Percentiles rank a stretch among this genome's conserved stretches.
Conservation (phyloP, 1,140 invertebrate genomes). For the Leucophenga varia region DNA sequence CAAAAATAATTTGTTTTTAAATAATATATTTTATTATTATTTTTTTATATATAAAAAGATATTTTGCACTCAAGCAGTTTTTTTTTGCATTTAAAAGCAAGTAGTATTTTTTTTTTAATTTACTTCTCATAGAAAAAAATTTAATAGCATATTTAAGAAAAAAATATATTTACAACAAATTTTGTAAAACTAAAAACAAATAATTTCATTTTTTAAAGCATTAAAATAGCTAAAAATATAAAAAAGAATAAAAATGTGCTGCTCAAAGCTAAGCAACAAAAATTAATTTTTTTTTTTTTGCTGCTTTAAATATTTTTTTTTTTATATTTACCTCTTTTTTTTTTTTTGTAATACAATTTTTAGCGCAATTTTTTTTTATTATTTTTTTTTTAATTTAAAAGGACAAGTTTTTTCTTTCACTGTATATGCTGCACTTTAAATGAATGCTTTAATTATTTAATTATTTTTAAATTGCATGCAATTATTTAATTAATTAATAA, state of each 20-base stretch:
- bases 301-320: constrained; percentile 14
- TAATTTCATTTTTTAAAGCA: constrained; percentile 24
- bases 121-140: too few species aligned
- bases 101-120: background rate
- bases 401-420: too few species aligned
- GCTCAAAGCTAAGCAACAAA: background rate
- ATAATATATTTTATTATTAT: too few species aligned
- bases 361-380: constrained; percentile 4
- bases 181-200: too few species aligned
- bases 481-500: constrained; percentile 25
- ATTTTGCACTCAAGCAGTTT: constrained; percentile 23
- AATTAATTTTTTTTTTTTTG: constrained; percentile 11
- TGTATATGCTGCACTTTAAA: too few species aligned
- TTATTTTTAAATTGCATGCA: constrained; percentile 39
- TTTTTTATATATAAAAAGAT: too few species aligned
- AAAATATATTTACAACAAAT: too few species aligned
- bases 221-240: constrained; percentile 44
- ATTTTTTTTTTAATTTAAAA: constrained; percentile 22
- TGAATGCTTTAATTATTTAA: constrained; percentile 40
- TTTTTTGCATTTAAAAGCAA: constrained; percentile 42
- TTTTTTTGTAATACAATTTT: too few species aligned
- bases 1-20: constrained; percentile 31
- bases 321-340: background rate
- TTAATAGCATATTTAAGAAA: too few species aligned
- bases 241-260: constrained; percentile 32